Base-by-base conservation (phyloP, 2,797 vertebrate species). In the Enteromius radiatus region DNA sequence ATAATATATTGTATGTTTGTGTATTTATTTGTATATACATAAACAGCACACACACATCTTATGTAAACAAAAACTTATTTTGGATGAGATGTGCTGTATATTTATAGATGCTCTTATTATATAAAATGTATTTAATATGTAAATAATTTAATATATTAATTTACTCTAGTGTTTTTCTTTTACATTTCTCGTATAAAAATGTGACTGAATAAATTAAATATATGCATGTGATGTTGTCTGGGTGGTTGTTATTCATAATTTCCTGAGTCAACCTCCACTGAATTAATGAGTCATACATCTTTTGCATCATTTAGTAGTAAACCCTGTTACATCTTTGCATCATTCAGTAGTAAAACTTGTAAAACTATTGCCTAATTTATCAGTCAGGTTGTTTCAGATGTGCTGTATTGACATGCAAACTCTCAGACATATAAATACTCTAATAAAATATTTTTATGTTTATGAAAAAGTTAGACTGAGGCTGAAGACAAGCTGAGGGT, bases 211-310 rank as follows among this genome's bases (percentile, higher is more conserved):
- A 54, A 41, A 69, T 56, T 12, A 78, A 76, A 78, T 21, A 33
- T 59, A 45, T 2, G 3, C 19, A 43, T 41, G 23, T 43, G 19
- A 38, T 59, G 33, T 31, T 61, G 49, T 45, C 23, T 15, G 38
- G 1, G 28, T 63, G 15, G 54, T 65, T 76, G n/a, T 82, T 65
- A 56, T 75, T 83, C 75, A 59, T 69, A 26, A 69, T 68, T 33
- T 56, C 75, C 41, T 81, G 83, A 86, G 33, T 88, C 83, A 86
- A 56, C 19, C 69, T 84, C 36, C 31, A 12, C 10, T 52, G 17
- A 78, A 83, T 45, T 26, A 81, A 76, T 79, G 84, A 86, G 75
- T 88, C 83, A 85, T 41, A 45, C 65, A 52, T 11, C 19, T 41
- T 68, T 63, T 77, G 52, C 67, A 77, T 83, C 45, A 75, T 68